Evolutionary conservation across 2,888 invertebrate genomes (phyloP).

Genomic region (Platycnemis pennipes): DNA sequence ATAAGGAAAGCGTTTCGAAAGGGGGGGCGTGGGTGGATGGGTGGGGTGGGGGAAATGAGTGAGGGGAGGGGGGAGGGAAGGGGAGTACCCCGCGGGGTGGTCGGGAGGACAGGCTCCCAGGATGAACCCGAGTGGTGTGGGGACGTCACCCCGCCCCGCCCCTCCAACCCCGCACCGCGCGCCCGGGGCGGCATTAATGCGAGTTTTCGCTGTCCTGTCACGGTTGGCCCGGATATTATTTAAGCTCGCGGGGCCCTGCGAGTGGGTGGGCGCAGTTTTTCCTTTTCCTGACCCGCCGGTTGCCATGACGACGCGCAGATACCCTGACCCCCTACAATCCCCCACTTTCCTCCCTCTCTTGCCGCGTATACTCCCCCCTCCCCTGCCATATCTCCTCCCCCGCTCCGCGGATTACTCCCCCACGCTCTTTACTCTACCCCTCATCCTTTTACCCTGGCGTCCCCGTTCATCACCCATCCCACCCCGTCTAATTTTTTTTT

Average conservation of each 20-base stretch:
- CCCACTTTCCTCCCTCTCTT: background rate
- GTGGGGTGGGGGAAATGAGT: background rate
- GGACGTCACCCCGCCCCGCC: background rate
- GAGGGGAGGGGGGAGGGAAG: background rate
- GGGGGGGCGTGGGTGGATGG: background rate
- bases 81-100: background rate
- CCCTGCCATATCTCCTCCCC: background rate
- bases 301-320: background rate
- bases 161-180: background rate
- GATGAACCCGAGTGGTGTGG: too few species aligned
- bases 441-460: background rate
- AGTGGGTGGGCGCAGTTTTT: background rate
- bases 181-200: constrained; percentile 30
- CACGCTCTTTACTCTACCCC: background rate
- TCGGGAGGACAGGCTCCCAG: too few species aligned
- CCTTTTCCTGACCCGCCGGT: constrained; percentile 13
- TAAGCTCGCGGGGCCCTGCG: background rate
- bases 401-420: background rate
- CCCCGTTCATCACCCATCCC: background rate
- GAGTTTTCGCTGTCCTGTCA: constrained; percentile 39
- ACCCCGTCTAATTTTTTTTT: background rate
- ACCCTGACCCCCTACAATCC: background rate
- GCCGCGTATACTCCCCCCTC: background rate
- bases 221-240: constrained; percentile 39
- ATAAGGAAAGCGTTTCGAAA: constrained; percentile 10